These are phyloP conservation scores for Aethina tumida DNA, from an alignment of 1,140 invertebrate species.

Conservation along the genomic window DNA sequence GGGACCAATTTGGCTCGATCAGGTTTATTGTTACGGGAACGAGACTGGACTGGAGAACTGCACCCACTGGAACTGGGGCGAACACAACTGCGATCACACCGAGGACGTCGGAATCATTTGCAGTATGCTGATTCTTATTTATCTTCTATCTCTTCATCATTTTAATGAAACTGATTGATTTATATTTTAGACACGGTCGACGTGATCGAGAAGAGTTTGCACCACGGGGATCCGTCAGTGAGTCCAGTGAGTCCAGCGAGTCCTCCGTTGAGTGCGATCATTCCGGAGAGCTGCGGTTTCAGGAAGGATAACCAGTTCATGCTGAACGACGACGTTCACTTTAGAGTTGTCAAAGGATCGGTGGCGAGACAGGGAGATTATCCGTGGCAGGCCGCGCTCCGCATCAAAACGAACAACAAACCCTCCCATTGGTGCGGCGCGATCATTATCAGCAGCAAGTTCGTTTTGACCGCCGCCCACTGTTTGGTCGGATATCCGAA, in stretches of 20 bases:
- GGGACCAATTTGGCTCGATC: constrained; percentile 66
- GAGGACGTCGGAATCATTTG: constrained; percentile 66
- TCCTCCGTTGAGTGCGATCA: constrained; percentile 1
- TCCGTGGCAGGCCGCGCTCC: constrained; percentile 73
- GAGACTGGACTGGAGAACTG: constrained; percentile 55
- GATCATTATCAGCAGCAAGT: constrained; percentile 55
- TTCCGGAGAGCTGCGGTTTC: constrained; percentile 35
- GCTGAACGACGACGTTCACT: constrained; percentile 35
- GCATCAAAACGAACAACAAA: constrained; percentile 45
- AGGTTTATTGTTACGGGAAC: constrained; percentile 58
- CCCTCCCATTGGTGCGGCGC: constrained; percentile 68
- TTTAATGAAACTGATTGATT: no score
- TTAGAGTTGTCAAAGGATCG: constrained; percentile 46
- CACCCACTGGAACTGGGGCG: constrained; percentile 55
- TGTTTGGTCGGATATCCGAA: constrained; percentile 61
- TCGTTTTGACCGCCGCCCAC: constrained; percentile 71
- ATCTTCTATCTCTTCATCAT: no score
- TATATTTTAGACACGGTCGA: no score
- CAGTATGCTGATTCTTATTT: no score
- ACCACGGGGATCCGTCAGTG: constrained; percentile 5
- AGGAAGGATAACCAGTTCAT: constrained; percentile 39
- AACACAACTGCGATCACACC: constrained; percentile 61
- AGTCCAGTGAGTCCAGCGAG: background rate
- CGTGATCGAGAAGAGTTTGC: constrained; percentile 2
- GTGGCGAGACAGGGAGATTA: constrained; percentile 51